phyloP scores from a whole-genome alignment of 92 coral and sea anemone species.

The Metridium senile region DNA sequence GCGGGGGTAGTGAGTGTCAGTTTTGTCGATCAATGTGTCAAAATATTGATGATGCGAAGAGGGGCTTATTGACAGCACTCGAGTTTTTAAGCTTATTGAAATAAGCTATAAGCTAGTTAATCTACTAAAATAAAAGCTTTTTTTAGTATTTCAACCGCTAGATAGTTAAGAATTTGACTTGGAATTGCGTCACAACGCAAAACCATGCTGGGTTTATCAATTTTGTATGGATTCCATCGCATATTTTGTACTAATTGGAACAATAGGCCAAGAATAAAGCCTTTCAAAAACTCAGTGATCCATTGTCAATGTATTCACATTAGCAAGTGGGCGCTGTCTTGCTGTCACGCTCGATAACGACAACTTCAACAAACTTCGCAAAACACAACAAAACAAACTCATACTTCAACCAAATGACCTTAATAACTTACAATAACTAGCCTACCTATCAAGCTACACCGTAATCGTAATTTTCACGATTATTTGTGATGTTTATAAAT shows the following conservation, averaged over 20 bases:
- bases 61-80: constrained; percentile 8
- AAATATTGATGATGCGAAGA: not conserved
- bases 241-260: constrained; percentile 2
- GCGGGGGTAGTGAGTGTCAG: constrained; percentile 17
- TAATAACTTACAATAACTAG: not conserved
- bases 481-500: not conserved
- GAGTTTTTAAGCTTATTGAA: not conserved
- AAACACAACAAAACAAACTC: not conserved
- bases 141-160: not conserved
- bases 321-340: constrained; percentile 28
- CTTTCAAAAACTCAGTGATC: constrained; percentile 13
- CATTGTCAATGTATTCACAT: constrained; percentile 21
- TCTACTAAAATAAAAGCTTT: not conserved
- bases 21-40: constrained; percentile 3
- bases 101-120: not conserved
- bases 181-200: not conserved
- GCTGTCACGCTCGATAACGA: constrained; percentile 7
- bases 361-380: not conserved
- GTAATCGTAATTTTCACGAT: too few species aligned
- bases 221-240: not conserved
- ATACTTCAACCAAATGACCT: not conserved
- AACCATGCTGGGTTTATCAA: not conserved
- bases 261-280: constrained; percentile 4
- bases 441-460: not conserved
- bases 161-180: not conserved